Base-by-base conservation (phyloP, 2,113 vertebrate genomes). In the Synodontis membranacea region DNA sequence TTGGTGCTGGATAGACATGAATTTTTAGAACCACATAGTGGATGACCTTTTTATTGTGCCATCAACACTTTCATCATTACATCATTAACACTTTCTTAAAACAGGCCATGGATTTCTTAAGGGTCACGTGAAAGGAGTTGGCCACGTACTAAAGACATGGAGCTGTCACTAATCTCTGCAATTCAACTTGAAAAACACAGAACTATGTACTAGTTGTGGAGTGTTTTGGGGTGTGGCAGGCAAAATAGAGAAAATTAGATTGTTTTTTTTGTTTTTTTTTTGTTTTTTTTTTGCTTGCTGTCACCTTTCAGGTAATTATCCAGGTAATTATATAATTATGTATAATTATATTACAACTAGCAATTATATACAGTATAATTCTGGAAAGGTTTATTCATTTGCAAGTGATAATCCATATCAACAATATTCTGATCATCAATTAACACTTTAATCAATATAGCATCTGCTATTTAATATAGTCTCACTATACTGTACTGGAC, bases 21-120 rank as follows among this genome's bases (percentile, higher is more conserved):
- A 72, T 14, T 60, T 56, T 19, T 10, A 46, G 44, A 82, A 9
- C 52, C 54, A 48, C 79, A 37, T 52, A 39, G 2, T n/a, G n/a
- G 28, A 34, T 34, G 5, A 34, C 28, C 42, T 50, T 74, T 86
- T 86, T 68, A 56, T 52, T 68, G 39, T 0, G 0, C 74, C 44
- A 48, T 79, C 44, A 85, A 79, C 34, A 68, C 50, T 58, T 80
- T 86, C 34, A 56, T 70, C 21, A 44, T 56, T 44, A 21, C 48
- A 70, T 46, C 60, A 66, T 86, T 64, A 85, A 79, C 31, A 42
- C 34, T 66, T 34, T 66, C 46, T 17, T 80, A 54, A 31, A 44
- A n/a, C 39, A 52, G 19, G 50, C 25, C 48, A 58, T 25, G 31
- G 74, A 70, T 58, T 86, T 81, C 62, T 54, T 56, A 28, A 31